Conservation (phyloP, 2,113 vertebrate species). For the Crotalus helleri region DNA sequence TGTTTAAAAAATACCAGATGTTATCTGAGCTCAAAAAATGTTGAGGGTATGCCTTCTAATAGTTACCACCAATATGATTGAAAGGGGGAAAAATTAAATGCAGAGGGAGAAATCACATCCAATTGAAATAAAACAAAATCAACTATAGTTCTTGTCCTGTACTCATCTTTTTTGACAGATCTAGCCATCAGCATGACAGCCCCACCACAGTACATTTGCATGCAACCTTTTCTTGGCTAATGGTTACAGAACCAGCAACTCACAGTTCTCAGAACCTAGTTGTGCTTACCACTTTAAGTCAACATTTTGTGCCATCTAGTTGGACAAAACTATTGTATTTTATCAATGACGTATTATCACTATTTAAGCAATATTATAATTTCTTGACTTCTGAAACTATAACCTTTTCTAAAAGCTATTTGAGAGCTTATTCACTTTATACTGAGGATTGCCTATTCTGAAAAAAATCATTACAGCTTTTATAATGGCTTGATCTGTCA, state of each 20-base stretch:
- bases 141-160: not conserved
- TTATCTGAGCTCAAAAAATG: not conserved
- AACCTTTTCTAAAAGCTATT: not conserved
- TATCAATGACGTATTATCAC: not conserved
- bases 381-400: not conserved
- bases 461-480: not conserved
- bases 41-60: not conserved
- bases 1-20: not conserved
- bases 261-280: not conserved
- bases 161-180: not conserved
- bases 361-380: not conserved
- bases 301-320: not conserved
- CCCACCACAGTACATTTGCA: not conserved
- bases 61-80: not conserved
- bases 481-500: not conserved
- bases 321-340: not conserved
- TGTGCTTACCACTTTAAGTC: not conserved
- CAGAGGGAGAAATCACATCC: not conserved
- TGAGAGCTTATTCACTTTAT: not conserved
- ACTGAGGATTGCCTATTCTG: not conserved
- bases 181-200: not conserved
- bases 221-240: not conserved
- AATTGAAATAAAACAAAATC: not conserved
- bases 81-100: not conserved
- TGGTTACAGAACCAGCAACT: not conserved